Evolutionary conservation across 2,888 invertebrate genomes (phyloP), one percentile per base, ranked within the genome.

Genomic region (Eugnorisma glareosa): DNA sequence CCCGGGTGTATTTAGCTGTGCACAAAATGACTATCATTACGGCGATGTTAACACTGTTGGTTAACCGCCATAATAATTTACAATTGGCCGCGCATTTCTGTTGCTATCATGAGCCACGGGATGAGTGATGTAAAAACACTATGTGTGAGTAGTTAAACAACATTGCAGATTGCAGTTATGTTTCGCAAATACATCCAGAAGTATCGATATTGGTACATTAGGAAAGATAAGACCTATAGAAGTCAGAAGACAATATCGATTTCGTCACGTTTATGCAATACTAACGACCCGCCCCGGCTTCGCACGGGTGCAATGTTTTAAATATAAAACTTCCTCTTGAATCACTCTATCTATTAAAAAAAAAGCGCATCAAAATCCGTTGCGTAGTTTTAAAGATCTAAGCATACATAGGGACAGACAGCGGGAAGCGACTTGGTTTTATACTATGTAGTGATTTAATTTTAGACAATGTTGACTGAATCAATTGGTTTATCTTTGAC

Each of bases 11-110:
- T 70, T 79, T 72, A 75, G 63, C 82, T 61, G 61, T 48, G 67
- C 28, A 37, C 73, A 78, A 75, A 88, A 88, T 88, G 73, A 81
- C 84, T 76, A 75, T 75, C 76, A 86, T 88, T 81, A 84, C 13
- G 57, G 43, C 71, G 72, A 73, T 75, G 80, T 86, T 84, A 86
- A 81, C 87, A 86, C 81, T 74, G 75, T 75, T 79, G 85, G 88
- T 80, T 77, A 82, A 80, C 88, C 88, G 72, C 82, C 54, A 66
- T 76, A 76, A 68, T 83, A 79, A 84, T 87, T 86, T 82, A 86
- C 79, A 86, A 88, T 86, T 85, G 79, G 67, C 77, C 43, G 43
- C 61, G 75, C 79, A 69, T 81, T 82, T 79, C 73, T 74, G 77
- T 67, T 74, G 40, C 67, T 48, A 57, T 35, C 73, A 73, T 76